These are phyloP conservation scores for Eubasilissa regina DNA, from an alignment of 1,140 invertebrate genomes.

Conservation along the genomic window DNA sequence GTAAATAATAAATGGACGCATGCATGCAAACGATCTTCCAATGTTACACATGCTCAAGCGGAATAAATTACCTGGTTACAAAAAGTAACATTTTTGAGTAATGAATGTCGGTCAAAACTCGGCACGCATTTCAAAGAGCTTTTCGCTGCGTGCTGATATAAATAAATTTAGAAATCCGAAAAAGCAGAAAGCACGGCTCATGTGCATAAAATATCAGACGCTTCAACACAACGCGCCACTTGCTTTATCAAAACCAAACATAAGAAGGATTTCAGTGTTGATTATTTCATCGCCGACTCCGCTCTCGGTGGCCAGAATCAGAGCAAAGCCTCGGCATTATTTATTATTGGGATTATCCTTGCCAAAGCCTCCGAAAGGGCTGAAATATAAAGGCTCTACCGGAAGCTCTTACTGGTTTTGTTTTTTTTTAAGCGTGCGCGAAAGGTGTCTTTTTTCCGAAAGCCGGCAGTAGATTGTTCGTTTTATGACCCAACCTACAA, in stretches of 20 bases:
- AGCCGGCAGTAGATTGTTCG: background rate
- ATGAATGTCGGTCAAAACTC: background rate
- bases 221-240: background rate
- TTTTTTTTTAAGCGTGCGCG: background rate
- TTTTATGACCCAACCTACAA: background rate
- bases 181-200: background rate
- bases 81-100: conserved; percentile 11
- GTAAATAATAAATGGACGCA: too few relatives aligned
- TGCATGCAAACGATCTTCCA: too few relatives aligned
- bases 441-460: conserved; percentile 8
- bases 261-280: conserved; percentile 36
- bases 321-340: background rate
- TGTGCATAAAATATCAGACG: conserved; percentile 21
- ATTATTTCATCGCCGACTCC: conserved; percentile 19
- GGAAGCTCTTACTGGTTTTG: background rate
- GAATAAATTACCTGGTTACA: background rate
- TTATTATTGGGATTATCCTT: conserved; percentile 40
- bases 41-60: background rate
- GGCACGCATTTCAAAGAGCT: background rate
- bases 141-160: background rate
- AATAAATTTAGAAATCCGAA: background rate
- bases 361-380: conserved; percentile 17
- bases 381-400: background rate
- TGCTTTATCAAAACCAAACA: conserved; percentile 31
- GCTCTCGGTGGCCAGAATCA: background rate